These are phyloP conservation scores for Diorhabda elongata DNA, from an alignment of 1,140 invertebrate species.

Conservation along the genomic window DNA sequence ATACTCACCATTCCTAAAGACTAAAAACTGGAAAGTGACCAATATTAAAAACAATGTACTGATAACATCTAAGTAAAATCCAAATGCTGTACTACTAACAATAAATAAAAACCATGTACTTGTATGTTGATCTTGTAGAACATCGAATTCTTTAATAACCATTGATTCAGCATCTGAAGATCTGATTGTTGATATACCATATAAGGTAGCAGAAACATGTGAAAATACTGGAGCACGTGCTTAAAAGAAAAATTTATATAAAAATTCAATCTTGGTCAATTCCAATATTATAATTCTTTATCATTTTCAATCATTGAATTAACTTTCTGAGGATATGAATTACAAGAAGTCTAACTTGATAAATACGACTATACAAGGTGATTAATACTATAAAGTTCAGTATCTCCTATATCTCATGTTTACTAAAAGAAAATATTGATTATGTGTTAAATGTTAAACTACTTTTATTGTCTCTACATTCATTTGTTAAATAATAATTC, in stretches of 20 bases:
- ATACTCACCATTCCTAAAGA: conserved; percentile 40
- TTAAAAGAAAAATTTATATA: neutral
- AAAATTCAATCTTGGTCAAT: neutral
- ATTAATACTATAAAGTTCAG: too few species aligned
- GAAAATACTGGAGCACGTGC: conserved; percentile 69
- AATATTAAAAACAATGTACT: conserved; percentile 65
- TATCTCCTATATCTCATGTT: too few species aligned
- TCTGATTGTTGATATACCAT: conserved; percentile 71
- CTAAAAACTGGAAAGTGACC: conserved; percentile 59
- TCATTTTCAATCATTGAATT: too few species aligned
- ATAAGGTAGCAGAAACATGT: conserved; percentile 67
- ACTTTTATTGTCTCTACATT: too few species aligned
- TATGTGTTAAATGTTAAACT: too few species aligned
- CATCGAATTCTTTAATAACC: conserved; percentile 65
- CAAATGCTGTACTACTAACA: conserved; percentile 75
- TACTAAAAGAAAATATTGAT: too few species aligned
- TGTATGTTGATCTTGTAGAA: conserved; percentile 65
- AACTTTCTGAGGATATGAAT: too few species aligned
- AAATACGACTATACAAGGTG: too few species aligned
- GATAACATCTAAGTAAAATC: conserved; percentile 68
- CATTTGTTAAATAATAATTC: too few species aligned
- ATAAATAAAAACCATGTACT: conserved; percentile 73
- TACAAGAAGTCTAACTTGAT: too few species aligned
- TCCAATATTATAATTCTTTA: too few species aligned
- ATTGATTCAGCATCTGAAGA: conserved; percentile 58